These are phyloP conservation scores for Dromaius novaehollandiae DNA, from an alignment of 2,113 vertebrate species.

Conservation along the genomic window DNA sequence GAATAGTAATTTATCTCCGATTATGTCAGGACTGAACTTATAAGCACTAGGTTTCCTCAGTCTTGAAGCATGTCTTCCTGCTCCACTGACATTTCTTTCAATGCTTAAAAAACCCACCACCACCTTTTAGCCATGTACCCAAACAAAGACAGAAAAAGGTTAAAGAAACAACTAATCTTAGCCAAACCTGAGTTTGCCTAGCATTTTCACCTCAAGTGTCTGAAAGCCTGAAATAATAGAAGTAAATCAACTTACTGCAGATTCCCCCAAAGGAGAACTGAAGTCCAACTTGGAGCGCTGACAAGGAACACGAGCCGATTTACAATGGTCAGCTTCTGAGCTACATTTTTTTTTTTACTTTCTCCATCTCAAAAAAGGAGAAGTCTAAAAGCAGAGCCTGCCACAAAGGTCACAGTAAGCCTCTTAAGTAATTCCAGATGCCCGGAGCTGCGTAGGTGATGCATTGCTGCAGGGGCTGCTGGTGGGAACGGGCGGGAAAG, in stretches of 20 bases:
- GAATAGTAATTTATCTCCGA: not conserved
- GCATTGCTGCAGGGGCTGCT: not conserved
- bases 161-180: not conserved
- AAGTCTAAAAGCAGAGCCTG: not conserved
- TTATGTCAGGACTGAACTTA: not conserved
- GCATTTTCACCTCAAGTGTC: not conserved
- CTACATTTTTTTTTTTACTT: not conserved
- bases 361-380: not conserved
- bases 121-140: not conserved
- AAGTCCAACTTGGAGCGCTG: not conserved
- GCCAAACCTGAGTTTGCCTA: not conserved
- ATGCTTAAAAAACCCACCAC: not conserved
- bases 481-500: not conserved
- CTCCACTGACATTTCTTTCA: not conserved
- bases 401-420: not conserved
- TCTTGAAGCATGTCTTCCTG: not conserved
- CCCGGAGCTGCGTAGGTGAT: fast-evolving
- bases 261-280: not conserved
- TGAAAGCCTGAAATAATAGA: not conserved
- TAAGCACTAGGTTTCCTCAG: not conserved
- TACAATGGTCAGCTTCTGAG: not conserved
- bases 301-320: not conserved
- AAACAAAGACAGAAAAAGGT: not conserved
- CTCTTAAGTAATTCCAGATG: not conserved
- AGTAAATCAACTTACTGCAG: not conserved